phyloP scores from a whole-genome alignment of 2,888 invertebrate species.

The Agrochola litura region DNA sequence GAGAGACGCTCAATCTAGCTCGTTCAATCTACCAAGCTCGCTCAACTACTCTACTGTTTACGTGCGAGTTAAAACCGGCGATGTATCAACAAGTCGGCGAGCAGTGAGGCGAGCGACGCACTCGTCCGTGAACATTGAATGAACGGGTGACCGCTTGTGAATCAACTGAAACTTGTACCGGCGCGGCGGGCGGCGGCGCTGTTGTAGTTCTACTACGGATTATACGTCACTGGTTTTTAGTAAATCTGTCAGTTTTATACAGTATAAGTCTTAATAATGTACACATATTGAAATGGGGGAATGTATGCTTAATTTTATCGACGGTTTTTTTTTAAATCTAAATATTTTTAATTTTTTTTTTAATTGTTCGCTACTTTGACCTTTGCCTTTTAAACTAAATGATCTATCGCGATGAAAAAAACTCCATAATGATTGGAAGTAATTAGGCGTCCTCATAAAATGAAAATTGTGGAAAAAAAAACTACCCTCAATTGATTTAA shows the following conservation, averaged over 20 bases:
- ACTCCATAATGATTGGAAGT: too few relatives aligned
- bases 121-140: conserved; percentile 62
- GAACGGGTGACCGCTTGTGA: conserved; percentile 59
- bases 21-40: conserved; percentile 21
- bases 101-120: conserved; percentile 63
- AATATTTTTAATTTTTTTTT: too few relatives aligned
- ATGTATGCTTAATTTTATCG: too few relatives aligned
- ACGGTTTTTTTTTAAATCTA: too few relatives aligned
- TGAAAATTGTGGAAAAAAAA: too few relatives aligned
- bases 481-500: too few relatives aligned
- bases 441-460: too few relatives aligned
- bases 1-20: conserved; percentile 20
- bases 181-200: not conserved
- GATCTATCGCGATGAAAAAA: too few relatives aligned
- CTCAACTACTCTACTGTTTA: conserved; percentile 37
- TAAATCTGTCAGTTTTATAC: not conserved
- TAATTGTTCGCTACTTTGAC: too few relatives aligned
- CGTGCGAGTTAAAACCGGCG: conserved; percentile 48
- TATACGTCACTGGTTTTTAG: not conserved
- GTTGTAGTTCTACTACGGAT: conserved; percentile 6
- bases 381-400: too few relatives aligned
- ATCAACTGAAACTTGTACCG: conserved; percentile 61
- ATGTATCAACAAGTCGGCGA: conserved; percentile 72
- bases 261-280: too few relatives aligned
- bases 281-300: too few relatives aligned